These are phyloP conservation scores for Mormyrus hasselquistii DNA, from an alignment of 2,797 vertebrate genomes.

Conservation along the genomic window DNA sequence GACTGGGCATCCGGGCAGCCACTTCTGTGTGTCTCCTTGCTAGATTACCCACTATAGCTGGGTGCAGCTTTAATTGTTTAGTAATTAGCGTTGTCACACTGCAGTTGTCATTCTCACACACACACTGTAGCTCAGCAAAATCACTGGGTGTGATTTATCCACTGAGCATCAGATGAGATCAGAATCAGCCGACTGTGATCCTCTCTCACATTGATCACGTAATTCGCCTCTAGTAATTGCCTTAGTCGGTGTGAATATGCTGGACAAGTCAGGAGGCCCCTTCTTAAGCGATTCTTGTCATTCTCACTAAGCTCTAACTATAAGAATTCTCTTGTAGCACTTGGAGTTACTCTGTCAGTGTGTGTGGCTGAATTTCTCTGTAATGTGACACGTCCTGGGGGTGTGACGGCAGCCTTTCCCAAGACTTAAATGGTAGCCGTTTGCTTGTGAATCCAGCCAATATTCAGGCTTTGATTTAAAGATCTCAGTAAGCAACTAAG, in stretches of 20 bases:
- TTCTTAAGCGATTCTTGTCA: not conserved
- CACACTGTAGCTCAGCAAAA: not conserved
- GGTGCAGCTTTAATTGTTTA: not conserved
- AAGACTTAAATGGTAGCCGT: conserved; percentile 2
- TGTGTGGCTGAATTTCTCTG: not conserved
- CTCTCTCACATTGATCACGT: not conserved
- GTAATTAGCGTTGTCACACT: not conserved
- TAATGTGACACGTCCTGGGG: not conserved
- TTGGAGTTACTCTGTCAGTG: not conserved
- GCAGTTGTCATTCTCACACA: not conserved
- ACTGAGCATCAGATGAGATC: not conserved
- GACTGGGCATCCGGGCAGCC: not conserved
- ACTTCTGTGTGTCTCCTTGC: not conserved
- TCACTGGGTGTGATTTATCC: not conserved
- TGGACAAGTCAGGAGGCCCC: not conserved
- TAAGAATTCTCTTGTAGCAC: not conserved
- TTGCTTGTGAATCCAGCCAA: not conserved
- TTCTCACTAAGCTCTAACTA: not conserved
- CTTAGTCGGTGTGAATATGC: not conserved
- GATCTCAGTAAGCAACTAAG: not conserved
- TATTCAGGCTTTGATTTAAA: not conserved
- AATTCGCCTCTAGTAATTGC: not conserved
- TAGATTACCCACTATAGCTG: not conserved
- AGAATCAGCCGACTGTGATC: not conserved
- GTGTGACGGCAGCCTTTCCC: not conserved